These are phyloP conservation scores for Penaeus monodon DNA, from an alignment of 2,888 invertebrate species.

Conservation along the genomic window DNA sequence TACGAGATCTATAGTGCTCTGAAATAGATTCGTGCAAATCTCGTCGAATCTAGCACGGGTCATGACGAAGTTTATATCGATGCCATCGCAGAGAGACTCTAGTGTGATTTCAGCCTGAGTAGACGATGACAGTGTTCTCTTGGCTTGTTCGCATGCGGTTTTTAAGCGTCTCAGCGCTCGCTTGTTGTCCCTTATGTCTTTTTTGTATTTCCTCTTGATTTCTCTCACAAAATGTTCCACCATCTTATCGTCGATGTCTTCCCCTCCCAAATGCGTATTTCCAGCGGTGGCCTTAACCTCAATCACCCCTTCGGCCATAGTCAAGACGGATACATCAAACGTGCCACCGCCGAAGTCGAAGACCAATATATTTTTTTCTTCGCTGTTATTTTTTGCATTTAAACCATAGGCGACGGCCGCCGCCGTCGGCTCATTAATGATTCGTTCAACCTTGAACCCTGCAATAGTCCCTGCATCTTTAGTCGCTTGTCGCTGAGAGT, in stretches of 20 bases:
- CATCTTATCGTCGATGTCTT: conserved; percentile 82
- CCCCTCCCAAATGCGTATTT: conserved; percentile 92
- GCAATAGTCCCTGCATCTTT: conserved; percentile 89
- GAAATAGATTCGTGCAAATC: no score
- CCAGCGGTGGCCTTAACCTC: conserved; percentile 81
- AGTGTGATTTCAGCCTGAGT: conserved; percentile 95
- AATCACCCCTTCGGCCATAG: conserved; percentile 76
- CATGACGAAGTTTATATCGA: conserved; percentile 94
- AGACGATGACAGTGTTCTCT: conserved; percentile 76
- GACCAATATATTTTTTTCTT: conserved; percentile 74
- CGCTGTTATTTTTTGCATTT: conserved; percentile 73
- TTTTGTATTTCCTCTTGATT: conserved; percentile 74
- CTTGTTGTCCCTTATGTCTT: conserved; percentile 71
- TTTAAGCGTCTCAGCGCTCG: conserved; percentile 81
- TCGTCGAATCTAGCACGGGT: no score
- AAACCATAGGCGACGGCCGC: conserved; percentile 75
- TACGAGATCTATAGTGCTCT: conserved; percentile 97
- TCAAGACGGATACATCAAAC: conserved; percentile 75
- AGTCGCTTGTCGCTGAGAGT: conserved; percentile 92
- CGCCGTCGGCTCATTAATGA: conserved; percentile 91
- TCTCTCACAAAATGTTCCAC: conserved; percentile 76
- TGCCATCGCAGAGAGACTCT: conserved; percentile 93
- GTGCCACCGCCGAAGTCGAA: conserved; percentile 79
- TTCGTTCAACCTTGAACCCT: conserved; percentile 87
- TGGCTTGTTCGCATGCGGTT: conserved; percentile 91